These are phyloP conservation scores for Xylocopa sonorina DNA, from an alignment of 1,140 invertebrate species.

Conservation along the genomic window DNA sequence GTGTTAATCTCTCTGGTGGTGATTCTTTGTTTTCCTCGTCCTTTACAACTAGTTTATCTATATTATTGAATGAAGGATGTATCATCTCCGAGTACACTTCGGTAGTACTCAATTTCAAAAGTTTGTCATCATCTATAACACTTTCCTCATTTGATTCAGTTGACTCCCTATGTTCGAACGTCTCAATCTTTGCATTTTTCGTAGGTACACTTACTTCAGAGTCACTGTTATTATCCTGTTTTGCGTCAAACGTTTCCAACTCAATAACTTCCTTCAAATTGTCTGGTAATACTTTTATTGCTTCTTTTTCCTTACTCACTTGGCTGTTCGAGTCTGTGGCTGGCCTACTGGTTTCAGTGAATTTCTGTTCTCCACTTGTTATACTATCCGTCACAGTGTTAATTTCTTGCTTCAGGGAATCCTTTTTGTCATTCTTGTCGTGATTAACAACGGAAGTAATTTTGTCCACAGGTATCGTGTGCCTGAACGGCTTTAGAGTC, in stretches of 20 bases:
- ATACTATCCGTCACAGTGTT: constrained; percentile 18
- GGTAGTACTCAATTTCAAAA: constrained; percentile 55
- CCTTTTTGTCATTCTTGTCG: background rate
- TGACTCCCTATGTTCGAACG: constrained; percentile 41
- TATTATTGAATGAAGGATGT: constrained; percentile 58
- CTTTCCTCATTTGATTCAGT: constrained; percentile 11
- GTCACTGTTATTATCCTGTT: constrained; percentile 30
- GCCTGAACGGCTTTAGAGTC: constrained; percentile 79
- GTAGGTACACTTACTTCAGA: constrained; percentile 44
- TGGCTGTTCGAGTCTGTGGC: background rate
- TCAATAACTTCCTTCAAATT: constrained; percentile 64
- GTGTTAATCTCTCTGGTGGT: background rate
- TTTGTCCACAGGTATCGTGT: constrained; percentile 87
- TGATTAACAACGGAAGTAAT: constrained; percentile 77
- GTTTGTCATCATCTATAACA: constrained; percentile 57
- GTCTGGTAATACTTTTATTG: constrained; percentile 33
- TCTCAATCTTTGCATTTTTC: constrained; percentile 59
- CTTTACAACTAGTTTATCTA: constrained; percentile 56
- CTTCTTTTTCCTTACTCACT: background rate
- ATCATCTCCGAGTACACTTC: constrained; percentile 67
- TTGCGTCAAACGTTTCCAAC: constrained; percentile 65
- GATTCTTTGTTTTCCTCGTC: constrained; percentile 14
- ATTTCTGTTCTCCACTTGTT: background rate
- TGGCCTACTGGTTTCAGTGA: background rate
- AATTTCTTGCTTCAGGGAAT: background rate